Percentiles rank a stretch among this genome's conserved stretches.
Evolutionary conservation across 2,113 vertebrate species (phyloP).

Genomic region (Panthera leo): DNA sequence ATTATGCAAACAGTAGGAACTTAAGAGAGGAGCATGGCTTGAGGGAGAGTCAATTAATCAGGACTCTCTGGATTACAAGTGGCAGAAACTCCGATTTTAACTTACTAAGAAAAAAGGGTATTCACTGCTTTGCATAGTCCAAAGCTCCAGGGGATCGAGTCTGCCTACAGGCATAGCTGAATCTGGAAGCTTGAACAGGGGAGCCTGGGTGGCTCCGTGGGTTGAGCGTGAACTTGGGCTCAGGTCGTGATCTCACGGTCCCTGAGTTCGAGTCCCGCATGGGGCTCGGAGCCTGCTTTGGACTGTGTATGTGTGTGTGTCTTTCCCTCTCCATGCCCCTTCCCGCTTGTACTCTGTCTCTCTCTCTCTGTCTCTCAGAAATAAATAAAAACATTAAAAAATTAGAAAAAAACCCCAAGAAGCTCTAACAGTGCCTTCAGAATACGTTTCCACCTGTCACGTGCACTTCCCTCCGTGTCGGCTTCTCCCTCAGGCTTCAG

Average conservation of each 20-base stretch:
- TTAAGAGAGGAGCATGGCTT: not conserved
- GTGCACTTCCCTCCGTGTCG: not conserved
- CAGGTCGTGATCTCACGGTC: no score
- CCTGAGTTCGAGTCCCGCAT: no score
- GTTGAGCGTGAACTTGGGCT: no score
- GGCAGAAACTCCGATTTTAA: not conserved
- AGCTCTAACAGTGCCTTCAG: not conserved
- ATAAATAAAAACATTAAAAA: no score
- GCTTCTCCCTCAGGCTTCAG: not conserved
- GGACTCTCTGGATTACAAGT: not conserved
- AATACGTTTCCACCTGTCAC: not conserved
- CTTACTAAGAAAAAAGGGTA: not conserved
- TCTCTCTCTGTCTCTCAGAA: no score
- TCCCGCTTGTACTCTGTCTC: no score
- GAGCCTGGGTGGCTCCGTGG: no score
- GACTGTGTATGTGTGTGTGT: no score
- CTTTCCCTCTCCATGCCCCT: fast-evolving
- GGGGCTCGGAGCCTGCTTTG: no score
- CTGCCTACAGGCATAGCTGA: not conserved
- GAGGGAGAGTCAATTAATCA: conserved; percentile 17
- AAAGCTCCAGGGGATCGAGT: not conserved
- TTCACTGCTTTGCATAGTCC: not conserved
- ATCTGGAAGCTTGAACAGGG: not conserved
- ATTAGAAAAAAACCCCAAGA: no score
- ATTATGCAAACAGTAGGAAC: not conserved